phyloP scores from a whole-genome alignment of 2,113 vertebrate species.

The Cebidichthys violaceus region DNA sequence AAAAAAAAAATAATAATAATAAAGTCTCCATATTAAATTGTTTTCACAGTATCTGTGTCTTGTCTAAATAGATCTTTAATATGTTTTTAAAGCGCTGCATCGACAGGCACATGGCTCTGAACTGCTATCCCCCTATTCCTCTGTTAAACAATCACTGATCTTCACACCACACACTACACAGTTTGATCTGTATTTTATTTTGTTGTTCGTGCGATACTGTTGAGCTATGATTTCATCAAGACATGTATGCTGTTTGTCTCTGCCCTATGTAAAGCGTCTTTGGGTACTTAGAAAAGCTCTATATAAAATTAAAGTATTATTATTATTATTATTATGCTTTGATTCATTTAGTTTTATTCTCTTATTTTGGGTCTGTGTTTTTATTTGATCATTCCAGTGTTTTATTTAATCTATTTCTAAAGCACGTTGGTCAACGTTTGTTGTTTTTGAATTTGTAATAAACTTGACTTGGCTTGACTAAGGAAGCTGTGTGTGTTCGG shows the following conservation, averaged over 20 bases:
- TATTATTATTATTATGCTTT: too few relatives aligned
- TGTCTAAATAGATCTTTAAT: background rate
- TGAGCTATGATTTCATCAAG: too few relatives aligned
- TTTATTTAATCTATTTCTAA: background rate
- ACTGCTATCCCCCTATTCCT: background rate
- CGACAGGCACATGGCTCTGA: background rate
- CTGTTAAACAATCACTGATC: background rate
- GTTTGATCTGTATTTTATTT: too few relatives aligned
- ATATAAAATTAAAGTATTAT: too few relatives aligned
- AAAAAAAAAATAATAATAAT: slow-evolving; percentile 23
- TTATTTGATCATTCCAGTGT: background rate
- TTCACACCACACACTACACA: background rate
- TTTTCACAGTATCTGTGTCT: background rate
- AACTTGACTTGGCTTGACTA: background rate
- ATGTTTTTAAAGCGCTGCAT: background rate
- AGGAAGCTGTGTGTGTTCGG: background rate
- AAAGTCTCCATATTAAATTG: slow-evolving; percentile 35
- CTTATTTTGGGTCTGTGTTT: background rate
- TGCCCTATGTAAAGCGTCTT: too few relatives aligned
- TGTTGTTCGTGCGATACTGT: too few relatives aligned
- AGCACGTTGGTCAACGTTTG: background rate
- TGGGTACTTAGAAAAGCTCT: too few relatives aligned
- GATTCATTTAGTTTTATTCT: too few relatives aligned
- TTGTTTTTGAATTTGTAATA: background rate
- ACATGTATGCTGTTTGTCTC: too few relatives aligned